Percentiles rank a stretch among this genome's conserved stretches.
Conservation (phyloP, 2,888 invertebrate species). For the Gari tellinella region DNA sequence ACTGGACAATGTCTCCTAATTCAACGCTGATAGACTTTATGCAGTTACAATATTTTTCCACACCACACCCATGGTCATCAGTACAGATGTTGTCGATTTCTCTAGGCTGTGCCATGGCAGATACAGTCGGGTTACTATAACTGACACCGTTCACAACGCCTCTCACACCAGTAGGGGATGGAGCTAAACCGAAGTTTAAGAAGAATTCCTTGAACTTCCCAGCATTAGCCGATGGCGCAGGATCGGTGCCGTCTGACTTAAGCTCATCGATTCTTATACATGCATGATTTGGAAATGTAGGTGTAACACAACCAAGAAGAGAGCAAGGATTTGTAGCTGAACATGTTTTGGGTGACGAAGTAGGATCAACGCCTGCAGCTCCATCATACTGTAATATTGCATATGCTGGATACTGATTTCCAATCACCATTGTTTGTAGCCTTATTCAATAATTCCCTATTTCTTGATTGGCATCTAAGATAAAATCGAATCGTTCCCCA, state of each 20-base stretch:
- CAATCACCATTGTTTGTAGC: no score
- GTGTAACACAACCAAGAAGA: slow-evolving; percentile 65
- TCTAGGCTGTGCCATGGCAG: slow-evolving; percentile 62
- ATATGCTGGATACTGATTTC: no score
- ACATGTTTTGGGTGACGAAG: slow-evolving; percentile 38
- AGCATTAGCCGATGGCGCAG: slow-evolving; percentile 16
- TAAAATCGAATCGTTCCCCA: slow-evolving; percentile 76
- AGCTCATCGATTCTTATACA: slow-evolving; percentile 59
- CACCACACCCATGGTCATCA: slow-evolving; percentile 38
- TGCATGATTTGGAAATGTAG: not conserved
- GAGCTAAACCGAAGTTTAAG: slow-evolving; percentile 69
- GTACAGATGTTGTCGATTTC: slow-evolving; percentile 54
- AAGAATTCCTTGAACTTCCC: no score
- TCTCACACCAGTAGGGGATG: slow-evolving; percentile 20
- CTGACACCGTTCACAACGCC: slow-evolving; percentile 60
- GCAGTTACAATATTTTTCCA: slow-evolving; percentile 62
- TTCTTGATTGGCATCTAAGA: slow-evolving; percentile 61
- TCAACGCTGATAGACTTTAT: no score
- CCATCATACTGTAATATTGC: slow-evolving; percentile 67
- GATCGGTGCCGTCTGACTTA: slow-evolving; percentile 16
- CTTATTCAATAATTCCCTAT: slow-evolving; percentile 73
- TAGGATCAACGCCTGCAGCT: slow-evolving; percentile 51
- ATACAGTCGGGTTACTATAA: slow-evolving; percentile 43
- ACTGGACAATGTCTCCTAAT: slow-evolving; percentile 64
- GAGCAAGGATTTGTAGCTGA: slow-evolving; percentile 50